phyloP scores from a whole-genome alignment of 2,888 invertebrate genomes.

The Trimorus sp. region DNA sequence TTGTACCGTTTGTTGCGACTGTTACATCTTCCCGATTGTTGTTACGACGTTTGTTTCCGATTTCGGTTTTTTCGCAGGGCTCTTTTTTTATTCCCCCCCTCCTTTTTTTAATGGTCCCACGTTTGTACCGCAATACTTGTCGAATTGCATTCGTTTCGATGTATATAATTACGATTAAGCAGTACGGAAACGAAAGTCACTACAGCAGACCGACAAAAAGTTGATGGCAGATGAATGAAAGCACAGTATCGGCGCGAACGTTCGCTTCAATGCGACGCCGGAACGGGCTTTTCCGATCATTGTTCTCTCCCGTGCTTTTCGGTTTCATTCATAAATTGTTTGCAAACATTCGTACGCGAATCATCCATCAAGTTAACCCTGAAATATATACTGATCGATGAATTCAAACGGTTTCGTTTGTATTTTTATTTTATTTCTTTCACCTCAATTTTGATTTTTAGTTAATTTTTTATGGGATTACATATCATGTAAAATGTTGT shows the following conservation, averaged over 20 bases:
- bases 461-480: too few relatives aligned
- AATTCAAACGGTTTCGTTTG: constrained; percentile 40
- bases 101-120: not conserved
- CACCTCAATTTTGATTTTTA: too few relatives aligned
- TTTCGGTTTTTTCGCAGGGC: too few relatives aligned
- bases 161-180: constrained; percentile 65
- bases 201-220: constrained; percentile 63
- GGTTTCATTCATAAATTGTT: constrained; percentile 58
- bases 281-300: constrained; percentile 49
- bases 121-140: constrained; percentile 30
- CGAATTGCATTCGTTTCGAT: constrained; percentile 49
- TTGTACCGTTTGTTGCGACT: constrained; percentile 50
- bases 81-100: not conserved
- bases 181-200: constrained; percentile 66
- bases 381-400: constrained; percentile 50
- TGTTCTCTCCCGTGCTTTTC: constrained; percentile 51
- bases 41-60: constrained; percentile 13
- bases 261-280: constrained; percentile 39
- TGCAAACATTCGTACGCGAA: constrained; percentile 45
- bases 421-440: too few relatives aligned
- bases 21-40: constrained; percentile 52
- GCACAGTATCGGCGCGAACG: constrained; percentile 48
- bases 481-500: constrained; percentile 11
- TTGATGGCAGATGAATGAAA: constrained; percentile 66
- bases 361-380: constrained; percentile 50